Base-by-base conservation (phyloP, 2,888 invertebrate species). In the Drosophila dives region DNA sequence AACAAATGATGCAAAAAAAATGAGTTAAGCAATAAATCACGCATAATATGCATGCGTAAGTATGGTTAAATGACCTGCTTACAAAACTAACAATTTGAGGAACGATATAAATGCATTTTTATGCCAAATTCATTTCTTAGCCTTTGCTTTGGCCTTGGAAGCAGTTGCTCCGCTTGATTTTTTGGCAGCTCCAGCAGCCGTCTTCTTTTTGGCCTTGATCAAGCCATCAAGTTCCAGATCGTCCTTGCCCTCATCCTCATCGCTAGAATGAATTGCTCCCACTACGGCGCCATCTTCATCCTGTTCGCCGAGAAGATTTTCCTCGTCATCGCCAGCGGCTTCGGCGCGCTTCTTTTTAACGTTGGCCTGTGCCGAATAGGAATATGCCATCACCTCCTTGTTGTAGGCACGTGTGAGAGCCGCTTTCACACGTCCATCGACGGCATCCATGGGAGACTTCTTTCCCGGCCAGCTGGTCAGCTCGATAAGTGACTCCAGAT, bases 341-440 rank as follows among this genome's bases (percentile, higher is more conserved):
- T 91, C 92, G 1, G 93, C 93, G 51, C 94, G 95, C 62, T 95
- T 96, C 83, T 95, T 95, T 80, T 95, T 95, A 7, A 95, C 92
- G 2, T 94, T 93, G 7, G 94, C 93, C 50, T 94, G 95, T 87
- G 89, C 92, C 12, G 97, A 95, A 93, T 98, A 99, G 0, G 98
- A 97, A 63, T 97, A 94, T 64, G 96, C 94, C 55, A 95, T 94
- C 1, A 95, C 94, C 77, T 95, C 95, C 92, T 99, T 99, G 93
- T 99, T 99, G 92, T 98, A 98, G 0, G 96, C 94, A 49, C 98
- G 95, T 0, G 99, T 99, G 92, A 99, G 96, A 0, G 99, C 98
- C 0, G 98, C 95, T 94, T 99, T 99, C 0, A 97, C 96, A 93
- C 97, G 97, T 17, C 96, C 94, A 78, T 97, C 97, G 32, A 99